Percentiles rank a stretch among this genome's conserved stretches.
These are phyloP conservation scores for Leptarthrus brevirostris DNA, from an alignment of 2,888 invertebrate species.

Conservation along the genomic window DNA sequence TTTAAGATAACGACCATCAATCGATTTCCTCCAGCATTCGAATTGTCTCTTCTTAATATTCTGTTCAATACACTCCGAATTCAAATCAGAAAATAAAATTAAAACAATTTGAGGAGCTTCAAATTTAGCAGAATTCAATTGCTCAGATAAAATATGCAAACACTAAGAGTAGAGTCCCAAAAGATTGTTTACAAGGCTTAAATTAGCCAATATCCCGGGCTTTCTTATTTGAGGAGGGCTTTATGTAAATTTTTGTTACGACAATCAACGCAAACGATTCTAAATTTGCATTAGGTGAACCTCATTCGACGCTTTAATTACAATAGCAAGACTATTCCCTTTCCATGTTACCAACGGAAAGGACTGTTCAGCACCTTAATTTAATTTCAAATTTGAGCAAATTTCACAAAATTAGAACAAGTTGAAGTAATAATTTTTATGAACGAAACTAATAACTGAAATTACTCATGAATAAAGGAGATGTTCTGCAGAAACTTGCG, in stretches of 20 bases:
- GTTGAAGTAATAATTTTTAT: neutral
- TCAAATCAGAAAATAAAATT: neutral
- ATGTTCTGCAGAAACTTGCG: no score
- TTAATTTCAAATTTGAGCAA: slow-evolving; percentile 23
- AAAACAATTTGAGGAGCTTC: slow-evolving; percentile 27
- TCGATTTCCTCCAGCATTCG: no score
- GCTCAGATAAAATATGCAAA: slow-evolving; percentile 44
- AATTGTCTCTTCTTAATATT: no score
- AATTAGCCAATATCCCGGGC: slow-evolving; percentile 42
- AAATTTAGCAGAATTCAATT: slow-evolving; percentile 38
- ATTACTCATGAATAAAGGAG: no score
- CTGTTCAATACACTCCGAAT: no score
- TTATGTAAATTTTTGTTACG: slow-evolving; percentile 36
- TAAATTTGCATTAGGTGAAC: slow-evolving; percentile 45
- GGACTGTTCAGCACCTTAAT: slow-evolving; percentile 29
- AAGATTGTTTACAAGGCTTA: slow-evolving; percentile 46
- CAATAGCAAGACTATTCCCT: neutral
- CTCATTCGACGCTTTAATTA: slow-evolving; percentile 44
- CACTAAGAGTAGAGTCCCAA: slow-evolving; percentile 17
- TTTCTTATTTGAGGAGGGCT: slow-evolving; percentile 41
- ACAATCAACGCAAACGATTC: slow-evolving; percentile 42
- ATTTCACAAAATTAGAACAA: slow-evolving; percentile 29
- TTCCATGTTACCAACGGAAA: neutral
- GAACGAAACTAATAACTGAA: neutral
- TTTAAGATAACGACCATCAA: no score